Base-by-base conservation (phyloP, 2,113 vertebrate genomes). In the Callipepla californica region DNA sequence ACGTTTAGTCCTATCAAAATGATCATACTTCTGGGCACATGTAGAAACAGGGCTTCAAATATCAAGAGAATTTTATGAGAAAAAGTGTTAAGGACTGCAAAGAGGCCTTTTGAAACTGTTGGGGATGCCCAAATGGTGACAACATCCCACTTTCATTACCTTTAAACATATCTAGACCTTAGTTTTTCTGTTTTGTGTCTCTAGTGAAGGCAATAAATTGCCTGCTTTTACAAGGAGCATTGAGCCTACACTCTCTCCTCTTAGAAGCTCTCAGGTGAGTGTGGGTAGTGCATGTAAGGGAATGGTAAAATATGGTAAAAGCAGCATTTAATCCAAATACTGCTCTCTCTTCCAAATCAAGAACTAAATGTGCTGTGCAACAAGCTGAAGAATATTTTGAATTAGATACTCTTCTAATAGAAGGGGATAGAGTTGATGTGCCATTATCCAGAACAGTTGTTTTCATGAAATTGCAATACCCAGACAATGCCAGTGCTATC, bases 221-320 rank as follows among this genome's bases (percentile, higher is more conserved):
- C 7, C 5, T 36, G 21, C 7, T 45, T 65, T 51, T 13, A 44
- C 0, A 3, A 77, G 72, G 7, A 75, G 6, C 0, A 0, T 36
- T 48, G 44, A 87, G 32, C 22, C 38, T 40, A 4, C 18, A 6
- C 20, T 12, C 8, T n/a, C 26, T 53, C 26, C 53, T 28, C 19
- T 18, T 53, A 42, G 62, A 69, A 82, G 62, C 18, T 69, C 45
- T 30, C 53, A 91, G 57, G 42, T 38, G 28, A 79, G 50, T 47
- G 38, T 47, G 38, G 30, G 19, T 50, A 59, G 40, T n/a, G 26
- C 5, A 48, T 58, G 42, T 51, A 87, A 81, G 32, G 28, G 47
- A 38, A 76, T 82, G 51, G 72, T 83, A 73, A 92, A 90, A 92
- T 62, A 66, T 14, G 6, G 9, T 20, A 80, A 32, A 23, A 82